Evolutionary conservation across 2,113 vertebrate genomes (phyloP), one percentile per base, ranked within the genome.

Genomic region (Brachyhypopomus gauderio): DNA sequence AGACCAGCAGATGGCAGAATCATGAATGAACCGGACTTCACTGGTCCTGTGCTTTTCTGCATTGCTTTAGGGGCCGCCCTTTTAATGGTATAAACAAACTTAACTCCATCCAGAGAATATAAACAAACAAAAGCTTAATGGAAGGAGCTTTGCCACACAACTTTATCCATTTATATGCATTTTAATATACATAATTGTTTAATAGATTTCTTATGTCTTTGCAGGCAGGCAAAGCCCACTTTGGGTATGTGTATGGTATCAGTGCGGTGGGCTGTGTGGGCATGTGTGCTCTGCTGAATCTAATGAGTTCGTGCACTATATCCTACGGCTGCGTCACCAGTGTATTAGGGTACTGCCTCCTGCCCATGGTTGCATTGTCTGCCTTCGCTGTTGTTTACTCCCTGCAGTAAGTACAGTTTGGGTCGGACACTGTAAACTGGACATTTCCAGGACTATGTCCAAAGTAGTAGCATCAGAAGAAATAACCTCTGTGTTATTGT

Each of bases 1-100:
- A 96, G 95, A 84, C 92, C 95, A 85, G 95, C 94, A 89, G 96
- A 97, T 92, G 95, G 95, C 91, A 95, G 93, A 88, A 97, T 97
- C 64, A 96, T 97, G 95, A 96, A 95, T 0, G 95, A 97, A 91
- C 97, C 95, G 0, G 96, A 97, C 72, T 90, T 97, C 82, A 90
- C 95, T 0, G 96, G 96, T 17, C 96, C 95, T 0, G 34, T 95
- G 52, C 69, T 97, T 77, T 97, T 96, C 88, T 96, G 94, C 63
- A 63, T 96, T 14, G 92, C 94, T 14, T 91, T 97, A 56, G 96
- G 95, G 86, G 90, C 89, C 73, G 94, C 91, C 0, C 59, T 96
- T 75, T 91, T 97, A 86, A 92, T 96, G 95, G 96, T 97, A 93
- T 60, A 60, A 78, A 69, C 19, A 1, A 36, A 25, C 1, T 56